phyloP scores from a whole-genome alignment of 1,140 invertebrate species.

The Formica selysi region DNA sequence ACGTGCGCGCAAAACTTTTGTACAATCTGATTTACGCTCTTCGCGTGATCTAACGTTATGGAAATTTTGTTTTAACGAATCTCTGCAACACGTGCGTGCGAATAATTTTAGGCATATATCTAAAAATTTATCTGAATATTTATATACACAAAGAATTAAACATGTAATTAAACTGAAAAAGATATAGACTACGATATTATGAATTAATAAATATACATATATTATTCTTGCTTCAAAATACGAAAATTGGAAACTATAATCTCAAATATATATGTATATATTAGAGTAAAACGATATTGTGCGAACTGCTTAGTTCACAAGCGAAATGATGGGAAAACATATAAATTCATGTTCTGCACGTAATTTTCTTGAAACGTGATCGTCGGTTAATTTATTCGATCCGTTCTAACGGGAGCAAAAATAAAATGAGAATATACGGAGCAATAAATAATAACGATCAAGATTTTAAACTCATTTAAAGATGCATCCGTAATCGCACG shows the following conservation, averaged over 20 bases:
- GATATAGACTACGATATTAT: not conserved
- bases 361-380: conserved; percentile 23
- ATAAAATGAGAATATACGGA: conserved; percentile 23
- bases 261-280: not conserved
- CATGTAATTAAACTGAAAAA: not conserved
- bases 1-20: not conserved
- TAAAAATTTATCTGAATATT: not conserved
- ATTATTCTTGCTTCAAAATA: not conserved
- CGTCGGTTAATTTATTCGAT: not conserved
- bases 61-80: not conserved
- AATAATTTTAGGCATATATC: not conserved
- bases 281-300: not conserved
- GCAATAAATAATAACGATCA: conserved; percentile 61
- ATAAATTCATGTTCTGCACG: conserved; percentile 18
- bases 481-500: conserved; percentile 1
- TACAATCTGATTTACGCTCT: not conserved
- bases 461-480: conserved; percentile 10
- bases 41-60: not conserved
- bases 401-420: not conserved
- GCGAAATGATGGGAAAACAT: not conserved
- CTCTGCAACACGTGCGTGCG: not conserved
- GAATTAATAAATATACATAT: not conserved
- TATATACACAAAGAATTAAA: too few relatives aligned
- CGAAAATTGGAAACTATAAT: not conserved
- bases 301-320: not conserved